These are phyloP conservation scores for Lamellibrachia satsuma DNA, from an alignment of 2,888 invertebrate genomes.

Conservation along the genomic window DNA sequence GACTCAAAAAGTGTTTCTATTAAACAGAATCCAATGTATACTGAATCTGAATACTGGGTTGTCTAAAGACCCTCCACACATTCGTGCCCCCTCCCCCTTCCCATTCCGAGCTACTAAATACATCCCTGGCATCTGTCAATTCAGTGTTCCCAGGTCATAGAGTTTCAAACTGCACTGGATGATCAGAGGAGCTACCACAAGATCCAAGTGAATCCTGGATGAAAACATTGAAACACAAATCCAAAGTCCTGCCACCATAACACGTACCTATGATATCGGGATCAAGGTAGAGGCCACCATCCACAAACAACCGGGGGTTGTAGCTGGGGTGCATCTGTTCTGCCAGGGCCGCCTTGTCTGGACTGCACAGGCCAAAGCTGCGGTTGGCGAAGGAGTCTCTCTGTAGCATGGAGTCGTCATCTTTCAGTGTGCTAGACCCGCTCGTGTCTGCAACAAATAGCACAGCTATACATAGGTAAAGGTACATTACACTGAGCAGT, in stretches of 20 bases:
- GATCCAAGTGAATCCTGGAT: not conserved
- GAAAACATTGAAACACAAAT: not conserved
- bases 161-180: not conserved
- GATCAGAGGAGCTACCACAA: not conserved
- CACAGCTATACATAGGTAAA: too few relatives aligned
- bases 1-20: too few relatives aligned
- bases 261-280: conserved; percentile 81
- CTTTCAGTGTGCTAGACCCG: not conserved
- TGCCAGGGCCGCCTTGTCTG: conserved; percentile 71
- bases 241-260: not conserved
- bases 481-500: too few relatives aligned
- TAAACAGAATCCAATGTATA: too few relatives aligned
- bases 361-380: conserved; percentile 86
- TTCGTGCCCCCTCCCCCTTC: too few relatives aligned
- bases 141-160: not conserved
- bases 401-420: not conserved
- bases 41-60: too few relatives aligned
- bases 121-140: not conserved
- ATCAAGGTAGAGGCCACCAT: conserved; percentile 74
- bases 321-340: conserved; percentile 49
- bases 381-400: not conserved
- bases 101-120: too few relatives aligned
- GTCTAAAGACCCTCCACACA: too few relatives aligned
- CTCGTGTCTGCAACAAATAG: not conserved
- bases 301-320: conserved; percentile 60